These are phyloP conservation scores for Halisarca cf. caerulea DNA, from an alignment of 37 sponge, comb jelly and placozoan species.

Conservation along the genomic window DNA sequence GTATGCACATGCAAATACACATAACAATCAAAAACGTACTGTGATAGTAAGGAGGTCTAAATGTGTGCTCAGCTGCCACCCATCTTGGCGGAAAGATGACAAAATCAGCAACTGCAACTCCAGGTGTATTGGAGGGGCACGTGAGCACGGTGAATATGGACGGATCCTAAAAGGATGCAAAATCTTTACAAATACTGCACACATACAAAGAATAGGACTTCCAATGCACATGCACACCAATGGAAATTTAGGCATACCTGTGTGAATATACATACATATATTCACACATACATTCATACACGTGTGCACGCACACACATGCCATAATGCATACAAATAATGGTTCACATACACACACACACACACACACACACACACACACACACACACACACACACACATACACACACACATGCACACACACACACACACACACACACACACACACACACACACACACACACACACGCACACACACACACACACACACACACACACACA, in stretches of 20 bases:
- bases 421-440: no score
- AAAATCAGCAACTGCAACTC: slow-evolving; percentile 98
- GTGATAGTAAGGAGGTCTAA: slow-evolving; percentile 98
- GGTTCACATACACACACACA: no score
- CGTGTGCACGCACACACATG: no score
- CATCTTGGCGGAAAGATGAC: slow-evolving; percentile 98
- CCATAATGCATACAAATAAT: no score
- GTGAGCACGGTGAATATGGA: slow-evolving; percentile 99
- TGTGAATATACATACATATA: not conserved
- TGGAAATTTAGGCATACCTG: not conserved
- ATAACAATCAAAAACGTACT: slow-evolving; percentile 68
- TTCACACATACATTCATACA: no score
- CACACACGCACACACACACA: not conserved
- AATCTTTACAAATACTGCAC: not conserved
- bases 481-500: not conserved
- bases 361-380: no score
- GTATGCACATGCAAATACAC: not conserved
- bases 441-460: not conserved
- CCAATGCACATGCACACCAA: no score
- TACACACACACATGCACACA: no score
- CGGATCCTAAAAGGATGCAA: slow-evolving; percentile 71
- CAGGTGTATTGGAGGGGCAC: slow-evolving; percentile 82
- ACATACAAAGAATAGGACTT: not conserved
- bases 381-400: no score
- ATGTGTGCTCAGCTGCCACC: slow-evolving; percentile 98